These are phyloP conservation scores for Hemistola chrysoprasaria DNA, from an alignment of 2,888 invertebrate species.

Conservation along the genomic window DNA sequence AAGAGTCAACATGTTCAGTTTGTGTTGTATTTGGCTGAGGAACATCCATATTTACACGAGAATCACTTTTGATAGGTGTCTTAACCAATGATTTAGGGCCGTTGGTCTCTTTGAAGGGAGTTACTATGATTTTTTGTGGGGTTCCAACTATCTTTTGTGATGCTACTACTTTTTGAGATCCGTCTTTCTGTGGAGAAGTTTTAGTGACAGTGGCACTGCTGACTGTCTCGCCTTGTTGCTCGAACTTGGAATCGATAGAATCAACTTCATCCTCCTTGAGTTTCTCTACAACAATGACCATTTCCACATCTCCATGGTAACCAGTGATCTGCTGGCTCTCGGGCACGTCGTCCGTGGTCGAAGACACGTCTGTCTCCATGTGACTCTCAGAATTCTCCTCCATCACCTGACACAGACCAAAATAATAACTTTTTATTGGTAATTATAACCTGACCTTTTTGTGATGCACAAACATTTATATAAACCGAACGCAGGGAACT, in stretches of 20 bases:
- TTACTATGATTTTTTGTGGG: conserved; percentile 4
- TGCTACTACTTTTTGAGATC: too few species aligned
- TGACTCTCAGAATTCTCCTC: conserved; percentile 63
- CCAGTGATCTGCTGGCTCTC: conserved; percentile 55
- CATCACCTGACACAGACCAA: conserved; percentile 63
- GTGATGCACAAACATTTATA: conserved; percentile 43
- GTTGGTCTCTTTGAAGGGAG: conserved; percentile 4
- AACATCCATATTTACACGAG: background rate
- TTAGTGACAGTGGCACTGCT: conserved; percentile 28
- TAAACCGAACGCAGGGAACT: conserved; percentile 25
- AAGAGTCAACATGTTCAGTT: conserved; percentile 41
- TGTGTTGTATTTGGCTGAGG: conserved; percentile 21
- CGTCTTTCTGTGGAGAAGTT: conserved; percentile 16
- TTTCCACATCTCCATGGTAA: conserved; percentile 58
- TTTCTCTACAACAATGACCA: conserved; percentile 62
- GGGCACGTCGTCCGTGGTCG: conserved; percentile 60
- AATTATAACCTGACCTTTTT: conserved; percentile 53
- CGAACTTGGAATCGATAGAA: conserved; percentile 26
- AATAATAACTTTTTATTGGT: conserved; percentile 36
- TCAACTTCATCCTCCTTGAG: conserved; percentile 46
- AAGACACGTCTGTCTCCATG: conserved; percentile 72
- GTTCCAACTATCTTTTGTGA: conserved; percentile 3
- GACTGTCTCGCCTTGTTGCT: conserved; percentile 16
- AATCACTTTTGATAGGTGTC: conserved; percentile 1
- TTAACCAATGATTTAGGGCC: background rate